Evolutionary conservation across 2,113 vertebrate species (phyloP).

Genomic region (Stomatorhinus ivindoensis): DNA sequence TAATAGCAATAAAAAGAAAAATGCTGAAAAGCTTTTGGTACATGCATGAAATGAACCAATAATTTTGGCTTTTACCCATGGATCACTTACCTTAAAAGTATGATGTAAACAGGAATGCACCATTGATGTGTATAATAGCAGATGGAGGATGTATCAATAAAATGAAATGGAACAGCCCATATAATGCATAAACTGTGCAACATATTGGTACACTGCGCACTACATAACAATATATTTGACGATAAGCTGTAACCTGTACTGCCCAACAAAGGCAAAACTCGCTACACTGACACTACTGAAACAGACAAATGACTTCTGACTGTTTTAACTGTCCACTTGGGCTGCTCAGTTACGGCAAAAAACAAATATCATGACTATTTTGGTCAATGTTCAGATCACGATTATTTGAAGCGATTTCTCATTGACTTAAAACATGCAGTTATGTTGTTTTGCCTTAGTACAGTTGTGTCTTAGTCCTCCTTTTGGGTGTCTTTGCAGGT

Average conservation of each 20-base stretch:
- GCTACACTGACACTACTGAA: neutral
- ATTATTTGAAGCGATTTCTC: neutral
- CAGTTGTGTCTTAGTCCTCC: neutral
- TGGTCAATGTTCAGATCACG: neutral
- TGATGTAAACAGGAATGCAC: neutral
- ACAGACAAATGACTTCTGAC: neutral
- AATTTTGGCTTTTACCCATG: neutral
- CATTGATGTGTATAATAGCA: neutral
- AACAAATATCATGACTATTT: neutral
- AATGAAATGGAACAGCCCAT: neutral
- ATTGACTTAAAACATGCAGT: neutral
- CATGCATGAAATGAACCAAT: neutral
- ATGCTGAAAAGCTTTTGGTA: neutral
- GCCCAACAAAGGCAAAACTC: neutral
- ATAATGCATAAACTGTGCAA: neutral
- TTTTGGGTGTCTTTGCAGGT: constrained; percentile 54
- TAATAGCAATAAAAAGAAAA: neutral
- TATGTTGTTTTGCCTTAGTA: neutral
- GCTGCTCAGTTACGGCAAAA: neutral
- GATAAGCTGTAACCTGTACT: neutral
- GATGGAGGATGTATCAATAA: neutral
- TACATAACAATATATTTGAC: neutral
- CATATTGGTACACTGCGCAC: neutral
- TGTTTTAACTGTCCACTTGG: neutral
- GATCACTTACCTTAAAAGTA: neutral